Conservation (phyloP, 2,113 vertebrate species). For the Heterocephalus glaber region DNA sequence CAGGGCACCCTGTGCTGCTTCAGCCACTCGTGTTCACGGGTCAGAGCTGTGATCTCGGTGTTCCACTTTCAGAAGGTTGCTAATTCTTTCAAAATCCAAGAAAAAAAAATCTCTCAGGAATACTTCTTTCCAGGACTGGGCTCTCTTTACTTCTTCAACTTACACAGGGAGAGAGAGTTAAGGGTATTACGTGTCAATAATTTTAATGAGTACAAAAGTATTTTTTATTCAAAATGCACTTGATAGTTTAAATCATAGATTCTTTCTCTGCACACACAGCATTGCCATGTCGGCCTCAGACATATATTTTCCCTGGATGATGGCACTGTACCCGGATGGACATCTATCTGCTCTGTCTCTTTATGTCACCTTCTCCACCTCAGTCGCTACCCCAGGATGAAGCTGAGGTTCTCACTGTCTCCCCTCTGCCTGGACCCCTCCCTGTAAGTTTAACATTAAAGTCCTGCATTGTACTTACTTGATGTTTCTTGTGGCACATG, state of each 20-base stretch:
- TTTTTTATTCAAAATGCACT: background rate
- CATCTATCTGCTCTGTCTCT: background rate
- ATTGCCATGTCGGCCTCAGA: background rate
- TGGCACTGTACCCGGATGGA: background rate
- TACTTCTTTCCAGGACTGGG: background rate
- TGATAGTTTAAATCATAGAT: background rate
- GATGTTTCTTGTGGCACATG: conserved; percentile 56
- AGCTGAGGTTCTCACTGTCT: background rate
- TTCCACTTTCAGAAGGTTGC: background rate
- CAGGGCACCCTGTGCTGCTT: background rate
- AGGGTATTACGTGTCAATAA: background rate
- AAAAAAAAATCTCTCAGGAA: background rate
- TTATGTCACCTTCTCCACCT: background rate
- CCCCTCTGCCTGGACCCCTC: background rate
- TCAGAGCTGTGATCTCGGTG: rapidly evolving
- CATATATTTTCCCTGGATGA: background rate
- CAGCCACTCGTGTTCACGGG: no score
- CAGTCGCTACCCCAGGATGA: background rate
- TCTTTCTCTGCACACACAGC: background rate
- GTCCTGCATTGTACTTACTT: background rate
- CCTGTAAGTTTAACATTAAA: background rate
- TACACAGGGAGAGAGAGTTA: background rate
- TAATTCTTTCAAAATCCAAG: background rate
- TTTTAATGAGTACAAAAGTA: background rate
- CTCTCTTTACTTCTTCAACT: background rate